A percentile compares a stretch with the other conserved stretches of the same genome.
Conservation (phyloP, 2,888 invertebrate species). For the Acheta domesticus region DNA sequence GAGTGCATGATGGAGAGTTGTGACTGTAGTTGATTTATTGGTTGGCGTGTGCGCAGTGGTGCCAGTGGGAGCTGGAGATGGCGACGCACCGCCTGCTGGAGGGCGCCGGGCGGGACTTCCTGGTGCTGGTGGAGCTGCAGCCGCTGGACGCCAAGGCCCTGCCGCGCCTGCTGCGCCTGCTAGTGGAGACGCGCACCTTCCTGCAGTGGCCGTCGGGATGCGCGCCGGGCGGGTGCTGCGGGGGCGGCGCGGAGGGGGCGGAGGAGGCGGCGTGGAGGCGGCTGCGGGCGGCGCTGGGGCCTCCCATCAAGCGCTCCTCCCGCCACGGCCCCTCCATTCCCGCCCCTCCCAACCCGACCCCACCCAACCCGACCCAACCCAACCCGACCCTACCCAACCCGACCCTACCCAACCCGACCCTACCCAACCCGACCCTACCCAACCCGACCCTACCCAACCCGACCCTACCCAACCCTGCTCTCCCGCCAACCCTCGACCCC, state of each 20-base stretch:
- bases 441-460: too few species aligned
- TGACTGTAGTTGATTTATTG: too few species aligned
- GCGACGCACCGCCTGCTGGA: slow-evolving; percentile 34
- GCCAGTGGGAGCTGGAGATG: slow-evolving; percentile 33
- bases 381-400: too few species aligned
- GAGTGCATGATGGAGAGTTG: too few species aligned
- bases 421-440: too few species aligned
- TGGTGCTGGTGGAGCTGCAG: slow-evolving; percentile 34
- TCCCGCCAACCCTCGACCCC: too few species aligned
- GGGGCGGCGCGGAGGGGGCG: background rate
- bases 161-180: slow-evolving; percentile 45
- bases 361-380: too few species aligned
- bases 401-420: too few species aligned
- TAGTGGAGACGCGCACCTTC: slow-evolving; percentile 43
- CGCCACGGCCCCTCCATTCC: too few species aligned
- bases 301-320: background rate
- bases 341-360: too few species aligned
- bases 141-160: slow-evolving; percentile 27
- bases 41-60: slow-evolving; percentile 25
- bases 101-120: slow-evolving; percentile 30
- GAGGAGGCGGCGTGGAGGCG: slow-evolving; percentile 25
- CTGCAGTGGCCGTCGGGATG: slow-evolving; percentile 31
- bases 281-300: slow-evolving; percentile 23
- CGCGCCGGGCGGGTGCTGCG: background rate
- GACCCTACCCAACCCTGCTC: too few species aligned